Base-by-base conservation (phyloP, 1,140 invertebrate species). In the Drosophila quadrilineata region DNA sequence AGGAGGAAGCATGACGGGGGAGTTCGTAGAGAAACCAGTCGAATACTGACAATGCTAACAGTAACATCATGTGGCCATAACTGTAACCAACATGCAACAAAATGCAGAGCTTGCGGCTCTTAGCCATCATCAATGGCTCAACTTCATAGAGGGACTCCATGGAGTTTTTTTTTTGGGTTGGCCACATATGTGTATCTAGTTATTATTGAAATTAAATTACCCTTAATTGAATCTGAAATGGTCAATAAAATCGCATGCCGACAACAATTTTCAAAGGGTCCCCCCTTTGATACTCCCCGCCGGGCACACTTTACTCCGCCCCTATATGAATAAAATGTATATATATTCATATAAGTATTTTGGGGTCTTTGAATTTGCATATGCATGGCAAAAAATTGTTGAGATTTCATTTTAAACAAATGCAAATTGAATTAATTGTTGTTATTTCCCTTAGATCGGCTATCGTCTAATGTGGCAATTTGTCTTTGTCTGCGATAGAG, bases 201-300 rank as follows among this genome's bases (percentile, higher is more conserved):
- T 87, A 85, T 85, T 84, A 88, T 88, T 88, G 79, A 88, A 88
- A 88, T 88, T 88, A 86, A 88, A 88, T 88, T 88, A 88, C 75
- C 66, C 72, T 59, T 86, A 88, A 88, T 88, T 88, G 85, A 88
- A 88, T 88, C 79, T 52, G 85, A 88, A 88, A 88, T 86, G 85
- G 75, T 86, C 85, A 86, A 88, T 88, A 88, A 88, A 86, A 88
- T 88, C 69, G 85, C 79, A 85, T 80, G 85, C 75, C 71, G 74
- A 71, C 75, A 85, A 85, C 71, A 75, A 75, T 71, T 84, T 74
- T 59, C 57, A 56, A 68, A 65, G 36, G 36, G n/a, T n/a, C n/a
- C n/a, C n/a, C n/a, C n/a, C 77, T 85, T 80, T 75, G 75, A 79
- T 74, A 56, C 43, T 16, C 29, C 67, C 71, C 67, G 68, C 53